phyloP scores from a whole-genome alignment of 2,888 invertebrate genomes.

The Catocala nupta region DNA sequence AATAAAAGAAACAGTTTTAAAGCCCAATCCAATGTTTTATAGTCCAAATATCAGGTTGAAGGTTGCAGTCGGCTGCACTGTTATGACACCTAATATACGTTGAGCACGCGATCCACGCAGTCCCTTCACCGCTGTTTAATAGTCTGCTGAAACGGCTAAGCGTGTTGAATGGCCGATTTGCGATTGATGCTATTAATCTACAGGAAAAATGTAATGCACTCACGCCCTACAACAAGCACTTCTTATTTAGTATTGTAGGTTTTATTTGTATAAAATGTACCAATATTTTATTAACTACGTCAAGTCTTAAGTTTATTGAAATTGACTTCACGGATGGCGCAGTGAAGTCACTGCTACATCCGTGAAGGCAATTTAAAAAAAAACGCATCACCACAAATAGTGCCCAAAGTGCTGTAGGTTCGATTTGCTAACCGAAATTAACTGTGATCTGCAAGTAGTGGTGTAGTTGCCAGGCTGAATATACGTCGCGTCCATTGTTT shows the following conservation, averaged over 20 bases:
- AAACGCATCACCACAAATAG: too few species aligned
- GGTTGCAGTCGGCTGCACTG: constrained; percentile 67
- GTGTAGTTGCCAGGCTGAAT: too few species aligned
- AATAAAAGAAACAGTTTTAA: constrained; percentile 3
- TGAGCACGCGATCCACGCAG: constrained; percentile 76
- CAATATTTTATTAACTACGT: too few species aligned
- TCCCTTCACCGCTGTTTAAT: constrained; percentile 67
- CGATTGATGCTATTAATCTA: constrained; percentile 64
- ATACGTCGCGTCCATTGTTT: too few species aligned
- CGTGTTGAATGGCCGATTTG: constrained; percentile 60
- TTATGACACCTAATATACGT: constrained; percentile 85
- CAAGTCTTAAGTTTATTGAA: too few species aligned
- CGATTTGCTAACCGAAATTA: too few species aligned
- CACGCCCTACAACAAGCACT: constrained; percentile 32
- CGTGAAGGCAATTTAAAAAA: too few species aligned
- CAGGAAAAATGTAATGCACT: constrained; percentile 36
- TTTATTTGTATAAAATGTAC: constrained; percentile 11
- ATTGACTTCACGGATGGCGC: too few species aligned
- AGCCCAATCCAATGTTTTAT: constrained; percentile 33
- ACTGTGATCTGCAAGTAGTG: too few species aligned
- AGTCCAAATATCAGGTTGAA: constrained; percentile 57
- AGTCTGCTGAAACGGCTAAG: constrained; percentile 62
- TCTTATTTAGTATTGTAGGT: constrained; percentile 23
- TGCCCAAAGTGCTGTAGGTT: too few species aligned
- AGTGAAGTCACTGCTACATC: too few species aligned